Evolutionary conservation across 1,140 invertebrate genomes (phyloP).

Genomic region (Magallana ariakensis): DNA sequence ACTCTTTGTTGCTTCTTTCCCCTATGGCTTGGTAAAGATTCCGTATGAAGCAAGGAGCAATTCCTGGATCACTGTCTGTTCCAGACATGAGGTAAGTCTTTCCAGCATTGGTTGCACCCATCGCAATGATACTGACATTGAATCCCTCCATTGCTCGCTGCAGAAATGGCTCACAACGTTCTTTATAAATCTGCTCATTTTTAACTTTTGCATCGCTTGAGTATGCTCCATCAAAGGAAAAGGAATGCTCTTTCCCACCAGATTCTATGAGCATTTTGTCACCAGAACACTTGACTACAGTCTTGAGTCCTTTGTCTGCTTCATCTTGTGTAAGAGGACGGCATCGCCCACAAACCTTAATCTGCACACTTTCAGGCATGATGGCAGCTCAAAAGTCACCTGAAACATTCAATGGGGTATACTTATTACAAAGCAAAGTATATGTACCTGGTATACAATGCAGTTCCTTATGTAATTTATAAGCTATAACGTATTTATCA

Average conservation of each 20-base stretch:
- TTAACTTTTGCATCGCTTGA: constrained; percentile 64
- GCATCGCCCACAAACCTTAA: constrained; percentile 71
- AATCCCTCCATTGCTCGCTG: constrained; percentile 74
- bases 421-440: too few relatives aligned
- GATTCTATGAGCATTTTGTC: constrained; percentile 70
- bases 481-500: neutral
- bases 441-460: too few relatives aligned
- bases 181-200: constrained; percentile 73
- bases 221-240: constrained; percentile 72
- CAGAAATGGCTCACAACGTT: constrained; percentile 68
- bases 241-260: constrained; percentile 74
- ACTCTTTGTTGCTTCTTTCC: constrained; percentile 62
- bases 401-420: neutral
- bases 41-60: constrained; percentile 68
- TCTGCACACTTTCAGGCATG: constrained; percentile 69
- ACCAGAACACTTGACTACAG: constrained; percentile 66
- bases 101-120: constrained; percentile 74
- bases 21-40: constrained; percentile 65
- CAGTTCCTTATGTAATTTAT: neutral
- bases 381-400: neutral
- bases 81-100: constrained; percentile 76
- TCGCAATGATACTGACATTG: constrained; percentile 73
- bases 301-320: constrained; percentile 67
- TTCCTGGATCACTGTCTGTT: constrained; percentile 71
- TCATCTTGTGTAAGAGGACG: constrained; percentile 72